phyloP scores from a whole-genome alignment of 2,113 vertebrate species.

The Leucosticte australis region DNA sequence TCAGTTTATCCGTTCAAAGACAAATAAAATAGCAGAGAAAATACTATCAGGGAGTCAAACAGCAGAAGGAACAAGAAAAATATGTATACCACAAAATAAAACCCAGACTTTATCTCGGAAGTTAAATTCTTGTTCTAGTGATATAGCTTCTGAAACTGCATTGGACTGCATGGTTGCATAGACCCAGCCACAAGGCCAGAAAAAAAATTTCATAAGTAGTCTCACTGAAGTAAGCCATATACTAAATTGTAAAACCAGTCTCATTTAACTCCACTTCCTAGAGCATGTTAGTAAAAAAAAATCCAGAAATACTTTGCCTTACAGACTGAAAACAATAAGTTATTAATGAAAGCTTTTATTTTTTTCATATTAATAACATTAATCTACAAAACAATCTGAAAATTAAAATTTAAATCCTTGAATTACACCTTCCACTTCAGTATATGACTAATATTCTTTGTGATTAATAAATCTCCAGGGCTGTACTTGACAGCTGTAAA shows the following conservation, averaged over 20 bases:
- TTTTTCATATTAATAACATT: neutral
- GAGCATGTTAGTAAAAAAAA: neutral
- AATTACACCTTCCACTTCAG: neutral
- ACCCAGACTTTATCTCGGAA: neutral
- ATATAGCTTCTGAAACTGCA: neutral
- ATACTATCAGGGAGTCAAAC: neutral
- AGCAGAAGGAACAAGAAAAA: neutral
- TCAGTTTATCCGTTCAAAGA: neutral
- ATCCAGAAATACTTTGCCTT: neutral
- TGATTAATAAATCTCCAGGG: neutral
- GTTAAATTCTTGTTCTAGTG: neutral
- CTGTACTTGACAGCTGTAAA: neutral
- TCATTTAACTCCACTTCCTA: neutral
- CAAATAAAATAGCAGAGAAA: neutral
- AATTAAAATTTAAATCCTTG: neutral
- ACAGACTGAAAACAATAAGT: neutral
- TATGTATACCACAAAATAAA: neutral
- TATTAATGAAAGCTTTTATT: neutral
- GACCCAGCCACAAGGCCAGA: neutral
- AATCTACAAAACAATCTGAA: neutral
- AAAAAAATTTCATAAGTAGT: neutral
- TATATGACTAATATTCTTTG: neutral
- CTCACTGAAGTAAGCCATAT: neutral
- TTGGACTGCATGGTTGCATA: neutral
- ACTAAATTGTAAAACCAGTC: neutral